Percentiles rank a stretch among this genome's conserved stretches.
These are phyloP conservation scores for Amphipoea oculea DNA, from an alignment of 2,888 invertebrate genomes.

Conservation along the genomic window DNA sequence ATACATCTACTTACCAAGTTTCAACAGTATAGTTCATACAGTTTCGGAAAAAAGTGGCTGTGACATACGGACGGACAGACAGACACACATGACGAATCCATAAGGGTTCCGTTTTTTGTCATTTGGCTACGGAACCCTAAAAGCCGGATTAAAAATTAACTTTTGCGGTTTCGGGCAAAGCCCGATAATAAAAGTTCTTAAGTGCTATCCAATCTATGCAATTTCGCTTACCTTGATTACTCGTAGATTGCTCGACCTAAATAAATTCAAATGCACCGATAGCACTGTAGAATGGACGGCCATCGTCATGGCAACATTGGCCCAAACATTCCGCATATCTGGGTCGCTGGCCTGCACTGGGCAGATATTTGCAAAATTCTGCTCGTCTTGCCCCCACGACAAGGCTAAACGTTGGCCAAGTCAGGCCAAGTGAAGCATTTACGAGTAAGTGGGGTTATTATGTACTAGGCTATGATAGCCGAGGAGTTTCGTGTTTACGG, in stretches of 20 bases:
- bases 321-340: conserved; percentile 82
- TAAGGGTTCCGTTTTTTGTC: no score
- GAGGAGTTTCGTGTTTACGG: conserved; percentile 26
- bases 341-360: conserved; percentile 72
- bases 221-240: conserved; percentile 36
- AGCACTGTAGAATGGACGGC: conserved; percentile 31
- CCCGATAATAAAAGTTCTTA: not conserved
- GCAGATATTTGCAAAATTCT: conserved; percentile 73
- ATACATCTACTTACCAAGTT: no score
- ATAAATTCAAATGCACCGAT: conserved; percentile 63
- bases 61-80: no score
- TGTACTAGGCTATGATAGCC: conserved; percentile 44
- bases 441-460: conserved; percentile 47
- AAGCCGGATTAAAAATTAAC: not conserved
- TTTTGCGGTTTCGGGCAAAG: not conserved
- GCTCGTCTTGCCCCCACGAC: conserved; percentile 48
- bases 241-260: conserved; percentile 34
- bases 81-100: no score
- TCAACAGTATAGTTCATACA: no score
- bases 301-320: conserved; percentile 79
- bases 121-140: no score
- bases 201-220: conserved; percentile 15
- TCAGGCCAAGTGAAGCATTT: conserved; percentile 32
- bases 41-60: no score
- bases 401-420: conserved; percentile 40